A percentile compares a stretch with the other conserved stretches of the same genome.
phyloP scores from a whole-genome alignment of 2,113 vertebrate genomes.

The Nettapus auritus region DNA sequence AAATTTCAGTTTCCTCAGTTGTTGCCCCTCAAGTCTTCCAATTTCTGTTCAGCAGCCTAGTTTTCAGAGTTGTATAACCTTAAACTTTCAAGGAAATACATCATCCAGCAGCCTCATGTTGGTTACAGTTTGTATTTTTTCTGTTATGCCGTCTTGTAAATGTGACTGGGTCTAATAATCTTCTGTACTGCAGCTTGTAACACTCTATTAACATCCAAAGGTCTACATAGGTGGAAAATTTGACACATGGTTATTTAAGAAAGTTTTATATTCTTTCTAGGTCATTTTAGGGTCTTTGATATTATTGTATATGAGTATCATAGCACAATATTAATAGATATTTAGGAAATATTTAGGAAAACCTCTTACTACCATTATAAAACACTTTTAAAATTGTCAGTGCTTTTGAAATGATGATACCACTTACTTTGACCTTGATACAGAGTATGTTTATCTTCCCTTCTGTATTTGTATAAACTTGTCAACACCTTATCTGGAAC shows the following conservation, averaged over 20 bases:
- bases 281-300: background rate
- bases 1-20: background rate
- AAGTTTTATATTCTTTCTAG: background rate
- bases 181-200: background rate
- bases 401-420: background rate
- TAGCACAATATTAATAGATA: background rate
- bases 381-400: background rate
- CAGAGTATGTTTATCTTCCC: background rate
- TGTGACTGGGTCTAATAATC: background rate
- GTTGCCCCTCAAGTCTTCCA: background rate
- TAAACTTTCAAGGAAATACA: background rate
- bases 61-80: background rate
- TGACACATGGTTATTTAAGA: background rate
- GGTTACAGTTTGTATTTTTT: background rate
- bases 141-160: background rate
- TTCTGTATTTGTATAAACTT: background rate
- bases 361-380: background rate
- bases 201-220: background rate
- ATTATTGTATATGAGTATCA: background rate
- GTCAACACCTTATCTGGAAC: background rate
- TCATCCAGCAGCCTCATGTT: background rate
- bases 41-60: background rate
- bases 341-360: background rate
- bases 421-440: background rate
- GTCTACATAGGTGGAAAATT: background rate